Evolutionary conservation across 2,113 vertebrate species (phyloP), one percentile per base, ranked within the genome.

Genomic region (Podilymbus podiceps): DNA sequence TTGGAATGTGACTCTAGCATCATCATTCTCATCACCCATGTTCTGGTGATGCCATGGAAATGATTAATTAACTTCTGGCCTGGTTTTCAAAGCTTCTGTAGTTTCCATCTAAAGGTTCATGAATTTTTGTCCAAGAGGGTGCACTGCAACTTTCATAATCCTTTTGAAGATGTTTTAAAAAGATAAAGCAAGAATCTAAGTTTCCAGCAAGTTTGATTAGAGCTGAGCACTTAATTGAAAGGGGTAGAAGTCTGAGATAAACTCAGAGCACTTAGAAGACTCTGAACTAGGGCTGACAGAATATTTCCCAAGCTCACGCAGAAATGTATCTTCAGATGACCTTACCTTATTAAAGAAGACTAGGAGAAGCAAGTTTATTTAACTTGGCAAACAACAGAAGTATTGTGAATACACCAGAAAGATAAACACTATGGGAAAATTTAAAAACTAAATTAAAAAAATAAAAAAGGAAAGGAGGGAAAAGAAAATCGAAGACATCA

Each of bases 101-200:
- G 55, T 42, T 93, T 95, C 55, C 55, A 52, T 73, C 50, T 88
- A 30, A 85, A 91, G 25, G 25, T 68, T 79, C 19, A 49, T 68
- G 15, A 5, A 50, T 78, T 81, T 75, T 81, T 72, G 15, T 68
- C 47, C 33, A 46, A 80, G 50, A 79, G 22, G 6, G 40, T 76
- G 74, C 42, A 69, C 71, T 91, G 75, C 46, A 60, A 33, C 20
- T 95, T 90, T 55, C 76, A 52, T 84, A 77, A 84, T 60, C 33
- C 53, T 89, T 95, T 89, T 87, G 84, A 91, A 81, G 73, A 81
- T 25, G 66, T 75, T 90, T 81, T 59, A 35, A 86, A 95, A 92
- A 89, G 60, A 47, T 49, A 82, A 94, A 92, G 68, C 15, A 66
- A 63, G 30, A 81, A 50, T 16, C 20, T 64, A 30, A 40, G 75